Conservation (phyloP, 2,797 vertebrate genomes). For the Rachycentron canadum region DNA sequence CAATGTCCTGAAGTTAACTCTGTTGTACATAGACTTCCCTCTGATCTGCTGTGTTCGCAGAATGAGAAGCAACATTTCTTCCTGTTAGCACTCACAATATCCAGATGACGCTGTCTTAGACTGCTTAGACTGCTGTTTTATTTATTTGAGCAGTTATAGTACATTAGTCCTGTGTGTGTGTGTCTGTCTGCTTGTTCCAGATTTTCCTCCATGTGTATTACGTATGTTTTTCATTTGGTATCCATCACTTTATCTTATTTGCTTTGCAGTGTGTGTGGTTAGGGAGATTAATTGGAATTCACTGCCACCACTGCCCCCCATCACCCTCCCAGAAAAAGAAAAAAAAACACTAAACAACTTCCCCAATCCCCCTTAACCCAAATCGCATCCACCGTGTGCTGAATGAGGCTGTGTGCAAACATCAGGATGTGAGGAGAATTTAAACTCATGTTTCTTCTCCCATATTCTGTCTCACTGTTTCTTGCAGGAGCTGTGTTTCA, state of each 20-base stretch:
- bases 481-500: slow-evolving; percentile 4
- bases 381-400: slow-evolving; percentile 41
- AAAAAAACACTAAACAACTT: slow-evolving; percentile 13
- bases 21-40: slow-evolving; percentile 23
- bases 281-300: slow-evolving; percentile 53
- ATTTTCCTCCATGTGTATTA: slow-evolving; percentile 25
- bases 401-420: slow-evolving; percentile 60
- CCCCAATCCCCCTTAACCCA: slow-evolving; percentile 42
- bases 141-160: slow-evolving; percentile 48
- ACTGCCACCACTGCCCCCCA: slow-evolving; percentile 5
- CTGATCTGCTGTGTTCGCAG: slow-evolving; percentile 52
- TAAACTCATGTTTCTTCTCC: slow-evolving; percentile 34
- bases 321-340: too few species aligned
- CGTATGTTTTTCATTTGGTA: slow-evolving; percentile 18
- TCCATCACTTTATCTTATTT: slow-evolving; percentile 13
- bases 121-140: slow-evolving; percentile 47
- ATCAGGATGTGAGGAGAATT: slow-evolving; percentile 62
- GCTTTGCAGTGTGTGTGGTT: slow-evolving; percentile 12
- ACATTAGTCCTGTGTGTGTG: slow-evolving; percentile 32
- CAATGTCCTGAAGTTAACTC: slow-evolving; percentile 43
- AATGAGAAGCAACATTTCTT: slow-evolving; percentile 55
- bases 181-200: slow-evolving; percentile 7
- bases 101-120: slow-evolving; percentile 39
- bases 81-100: slow-evolving; percentile 37
- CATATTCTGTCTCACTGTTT: slow-evolving; percentile 12